Conservation (phyloP, 92 coral and sea anemone genomes). For the Desmophyllum pertusum region DNA sequence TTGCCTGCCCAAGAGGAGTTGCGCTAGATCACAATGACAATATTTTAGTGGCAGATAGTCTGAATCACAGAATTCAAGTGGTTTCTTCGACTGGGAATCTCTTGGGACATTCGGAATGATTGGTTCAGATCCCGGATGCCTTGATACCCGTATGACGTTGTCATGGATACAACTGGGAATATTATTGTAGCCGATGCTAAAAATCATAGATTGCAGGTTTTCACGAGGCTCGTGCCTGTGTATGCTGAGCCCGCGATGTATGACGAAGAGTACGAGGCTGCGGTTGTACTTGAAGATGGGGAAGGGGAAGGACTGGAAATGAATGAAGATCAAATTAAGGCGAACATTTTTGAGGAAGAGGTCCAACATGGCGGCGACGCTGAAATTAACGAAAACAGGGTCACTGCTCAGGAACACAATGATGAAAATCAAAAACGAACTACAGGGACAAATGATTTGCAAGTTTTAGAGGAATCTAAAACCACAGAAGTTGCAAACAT, state of each 20-base stretch:
- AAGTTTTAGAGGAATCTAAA: not conserved
- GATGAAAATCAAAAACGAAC: not conserved
- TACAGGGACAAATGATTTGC: not conserved
- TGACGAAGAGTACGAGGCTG: slow-evolving; percentile 33
- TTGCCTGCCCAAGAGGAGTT: slow-evolving; percentile 86
- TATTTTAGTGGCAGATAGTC: slow-evolving; percentile 88
- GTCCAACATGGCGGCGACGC: not conserved
- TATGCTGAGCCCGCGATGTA: slow-evolving; percentile 41
- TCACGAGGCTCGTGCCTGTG: slow-evolving; percentile 62
- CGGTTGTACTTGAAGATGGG: slow-evolving; percentile 13
- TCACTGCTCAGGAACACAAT: not conserved
- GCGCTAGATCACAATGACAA: slow-evolving; percentile 80
- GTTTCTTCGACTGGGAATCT: slow-evolving; percentile 71
- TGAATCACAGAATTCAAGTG: slow-evolving; percentile 89
- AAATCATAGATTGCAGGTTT: slow-evolving; percentile 89
- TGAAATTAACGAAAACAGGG: not conserved
- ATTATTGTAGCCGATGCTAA: slow-evolving; percentile 90
- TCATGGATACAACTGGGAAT: slow-evolving; percentile 70
- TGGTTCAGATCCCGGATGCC: slow-evolving; percentile 79
- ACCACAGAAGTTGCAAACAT: not conserved
- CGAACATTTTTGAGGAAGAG: not conserved
- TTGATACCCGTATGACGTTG: slow-evolving; percentile 92
- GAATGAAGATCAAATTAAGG: not conserved
- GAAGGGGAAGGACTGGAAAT: slow-evolving; percentile 8
- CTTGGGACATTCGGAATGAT: slow-evolving; percentile 83